Base-by-base conservation (phyloP, 2,797 vertebrate species). In the Cossypha niveicapilla region DNA sequence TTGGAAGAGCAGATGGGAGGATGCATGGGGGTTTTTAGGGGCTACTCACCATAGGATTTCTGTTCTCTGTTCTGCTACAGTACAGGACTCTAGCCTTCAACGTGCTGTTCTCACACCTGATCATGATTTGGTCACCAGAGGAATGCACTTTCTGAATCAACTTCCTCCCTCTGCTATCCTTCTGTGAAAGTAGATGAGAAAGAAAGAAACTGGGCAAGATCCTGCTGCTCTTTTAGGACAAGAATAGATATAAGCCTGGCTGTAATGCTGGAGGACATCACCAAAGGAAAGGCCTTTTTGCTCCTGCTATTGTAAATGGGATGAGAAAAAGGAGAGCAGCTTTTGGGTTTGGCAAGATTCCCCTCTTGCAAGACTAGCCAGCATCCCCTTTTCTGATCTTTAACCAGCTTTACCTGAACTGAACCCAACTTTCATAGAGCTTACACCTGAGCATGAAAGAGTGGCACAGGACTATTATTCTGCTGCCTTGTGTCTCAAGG, bases 11-110 rank as follows among this genome's bases (percentile, higher is more conserved):
- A 81, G 11, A 53, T 27, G 19, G 4, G 12, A 75, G 13, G 24
- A 62, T 53, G 57, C 2, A 18, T 24, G 16, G 3, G 1, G 1
- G 0, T 4, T 75, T 34, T 65, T 53, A 42, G 14, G 7, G 9
- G 1, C 9, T 66, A 2, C 11, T 50, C 3, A 12, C 18, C 30
- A 25, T 4, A 48, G 30, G 10, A 39, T 73, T 82, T 68, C 23
- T 82, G 22, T 68, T 24, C 21, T 51, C 21, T 65, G 1, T 6
- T 73, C 30, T 67, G 6, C 27, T 62, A 32, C 53, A 39, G 17
- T 16, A 45, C 42, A 75, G 34, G 18, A 67, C 8, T 77, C 16
- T n/a, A 63, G 16, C 16, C 30, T 45, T 34, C 30, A 39, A 7
- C 0, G 3, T 35, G 32, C 25, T 73, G 21, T 32, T 30, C 7